Evolutionary conservation across 2,113 vertebrate genomes (phyloP).

Genomic region (Puntigrus tetrazona): DNA sequence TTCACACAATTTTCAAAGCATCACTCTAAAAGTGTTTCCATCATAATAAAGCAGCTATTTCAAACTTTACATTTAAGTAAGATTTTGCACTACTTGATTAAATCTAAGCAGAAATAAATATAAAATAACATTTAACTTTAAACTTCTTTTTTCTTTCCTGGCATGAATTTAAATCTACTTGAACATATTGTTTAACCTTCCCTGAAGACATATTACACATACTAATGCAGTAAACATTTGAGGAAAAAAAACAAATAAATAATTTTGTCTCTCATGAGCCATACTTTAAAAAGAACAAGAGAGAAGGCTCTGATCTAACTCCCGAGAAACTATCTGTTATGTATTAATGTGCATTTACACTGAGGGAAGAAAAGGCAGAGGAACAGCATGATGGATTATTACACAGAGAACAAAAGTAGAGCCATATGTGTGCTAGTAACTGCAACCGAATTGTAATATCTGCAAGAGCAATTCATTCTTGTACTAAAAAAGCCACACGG

Average conservation of each 20-base stretch:
- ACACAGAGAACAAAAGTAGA: constrained; percentile 17
- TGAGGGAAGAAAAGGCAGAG: not conserved
- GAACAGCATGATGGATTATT: constrained; percentile 26
- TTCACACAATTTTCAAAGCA: constrained; percentile 15
- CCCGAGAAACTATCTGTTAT: constrained; percentile 4
- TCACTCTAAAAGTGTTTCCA: not conserved
- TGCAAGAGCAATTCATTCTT: constrained; percentile 5
- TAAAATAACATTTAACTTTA: not conserved
- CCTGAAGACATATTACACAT: not conserved
- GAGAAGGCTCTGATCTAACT: constrained; percentile 13
- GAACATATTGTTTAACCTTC: not conserved
- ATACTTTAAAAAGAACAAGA: constrained; percentile 28
- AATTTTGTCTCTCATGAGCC: not conserved
- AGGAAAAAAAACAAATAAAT: not conserved
- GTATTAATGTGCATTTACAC: not conserved
- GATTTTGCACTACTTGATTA: not conserved
- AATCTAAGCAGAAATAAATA: not conserved
- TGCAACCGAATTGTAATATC: constrained; percentile 7
- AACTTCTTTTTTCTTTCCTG: not conserved
- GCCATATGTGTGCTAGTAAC: constrained; percentile 2
- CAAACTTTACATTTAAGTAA: not conserved
- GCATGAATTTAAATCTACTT: not conserved
- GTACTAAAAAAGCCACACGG: not conserved
- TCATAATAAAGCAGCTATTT: not conserved
- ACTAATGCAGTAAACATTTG: not conserved